A percentile compares a stretch with the other conserved stretches of the same genome.
Evolutionary conservation across 2,888 invertebrate species (phyloP).

Genomic region (Falcaria lacertinaria): DNA sequence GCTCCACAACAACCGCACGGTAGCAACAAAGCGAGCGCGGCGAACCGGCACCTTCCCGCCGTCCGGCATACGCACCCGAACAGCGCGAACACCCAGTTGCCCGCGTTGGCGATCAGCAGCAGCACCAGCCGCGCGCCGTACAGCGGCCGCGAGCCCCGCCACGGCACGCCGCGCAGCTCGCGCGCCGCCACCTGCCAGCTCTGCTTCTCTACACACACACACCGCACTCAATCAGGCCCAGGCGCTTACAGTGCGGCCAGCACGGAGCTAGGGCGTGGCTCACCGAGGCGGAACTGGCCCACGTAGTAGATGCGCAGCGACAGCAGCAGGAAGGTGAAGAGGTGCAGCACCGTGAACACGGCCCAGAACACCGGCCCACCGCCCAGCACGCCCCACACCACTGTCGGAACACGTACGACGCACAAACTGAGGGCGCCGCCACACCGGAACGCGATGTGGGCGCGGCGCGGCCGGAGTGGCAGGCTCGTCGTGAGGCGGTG

Average conservation of each 20-base stretch:
- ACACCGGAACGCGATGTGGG: too few species aligned
- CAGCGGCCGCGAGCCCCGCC: constrained; percentile 44
- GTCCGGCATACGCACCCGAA: constrained; percentile 81
- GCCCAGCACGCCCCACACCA: constrained; percentile 85
- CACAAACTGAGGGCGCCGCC: too few species aligned
- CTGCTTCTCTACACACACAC: constrained; percentile 44
- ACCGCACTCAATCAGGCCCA: too few species aligned
- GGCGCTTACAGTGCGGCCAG: not conserved
- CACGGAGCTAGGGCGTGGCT: constrained; percentile 3
- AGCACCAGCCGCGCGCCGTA: constrained; percentile 78
- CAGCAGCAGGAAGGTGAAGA: constrained; percentile 83
- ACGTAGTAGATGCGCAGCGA: constrained; percentile 88
- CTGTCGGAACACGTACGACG: too few species aligned
- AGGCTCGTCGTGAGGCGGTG: too few species aligned
- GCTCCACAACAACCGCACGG: too few species aligned
- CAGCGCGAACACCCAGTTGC: constrained; percentile 84
- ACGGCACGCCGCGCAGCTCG: constrained; percentile 31
- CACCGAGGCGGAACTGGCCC: constrained; percentile 86
- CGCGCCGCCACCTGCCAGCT: constrained; percentile 53
- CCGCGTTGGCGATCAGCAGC: constrained; percentile 81
- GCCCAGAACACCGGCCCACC: constrained; percentile 86
- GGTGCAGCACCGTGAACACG: constrained; percentile 85
- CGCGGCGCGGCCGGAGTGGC: too few species aligned
- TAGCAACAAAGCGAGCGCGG: too few species aligned
- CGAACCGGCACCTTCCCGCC: not conserved